Percentiles rank a stretch among this genome's conserved stretches.
phyloP scores from a whole-genome alignment of 2,797 vertebrate species.

The Phoxinus dragarum region DNA sequence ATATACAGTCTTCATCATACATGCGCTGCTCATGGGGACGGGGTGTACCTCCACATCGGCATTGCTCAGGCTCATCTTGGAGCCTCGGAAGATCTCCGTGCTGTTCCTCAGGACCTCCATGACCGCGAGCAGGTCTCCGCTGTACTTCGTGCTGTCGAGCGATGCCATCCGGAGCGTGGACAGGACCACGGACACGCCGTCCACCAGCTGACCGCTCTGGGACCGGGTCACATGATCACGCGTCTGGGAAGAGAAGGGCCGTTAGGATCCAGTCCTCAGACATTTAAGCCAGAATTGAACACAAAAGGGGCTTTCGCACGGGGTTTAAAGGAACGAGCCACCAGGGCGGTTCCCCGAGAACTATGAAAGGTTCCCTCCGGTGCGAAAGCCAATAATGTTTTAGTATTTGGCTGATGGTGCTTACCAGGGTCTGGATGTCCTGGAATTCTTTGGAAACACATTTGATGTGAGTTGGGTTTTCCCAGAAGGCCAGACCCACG shows the following conservation, averaged over 20 bases:
- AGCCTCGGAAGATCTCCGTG: conserved; percentile 89
- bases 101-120: conserved; percentile 92
- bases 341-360: too few species aligned
- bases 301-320: not conserved
- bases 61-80: conserved; percentile 85
- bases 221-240: conserved; percentile 89
- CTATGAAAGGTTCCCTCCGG: too few species aligned
- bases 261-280: not conserved
- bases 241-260: conserved; percentile 73
- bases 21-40: not conserved
- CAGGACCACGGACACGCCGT: conserved; percentile 89
- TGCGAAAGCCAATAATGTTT: not conserved
- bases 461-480: conserved; percentile 90
- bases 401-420: conserved; percentile 40
- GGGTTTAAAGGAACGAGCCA: too few species aligned
- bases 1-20: not conserved
- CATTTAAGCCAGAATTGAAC: not conserved
- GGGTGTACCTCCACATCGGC: conserved; percentile 88
- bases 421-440: conserved; percentile 93
- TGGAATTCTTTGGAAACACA: conserved; percentile 95
- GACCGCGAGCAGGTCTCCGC: conserved; percentile 91
- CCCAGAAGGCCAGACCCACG: conserved; percentile 93
- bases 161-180: conserved; percentile 91
- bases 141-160: conserved; percentile 91
- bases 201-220: conserved; percentile 84